Base-by-base conservation (phyloP, 2,113 vertebrate genomes). In the Maccullochella peelii region DNA sequence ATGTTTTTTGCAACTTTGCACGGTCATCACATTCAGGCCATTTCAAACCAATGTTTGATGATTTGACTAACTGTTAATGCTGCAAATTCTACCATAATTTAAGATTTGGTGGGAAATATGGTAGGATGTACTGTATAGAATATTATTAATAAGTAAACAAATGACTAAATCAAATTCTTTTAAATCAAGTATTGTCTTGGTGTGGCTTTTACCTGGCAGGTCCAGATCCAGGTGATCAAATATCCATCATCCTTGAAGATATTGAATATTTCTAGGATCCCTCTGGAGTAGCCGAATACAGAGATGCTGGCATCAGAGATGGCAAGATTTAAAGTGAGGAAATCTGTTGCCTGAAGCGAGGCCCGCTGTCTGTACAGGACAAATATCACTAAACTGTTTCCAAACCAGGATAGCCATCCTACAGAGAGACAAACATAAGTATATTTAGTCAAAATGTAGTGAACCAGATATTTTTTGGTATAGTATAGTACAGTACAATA, bases 351-450 rank as follows among this genome's bases (percentile, higher is more conserved):
- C 86, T 97, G 96, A 47, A 98, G 95, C 27, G 92, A 84, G 5
- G 92, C 90, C 76, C 96, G 95, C 85, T 97, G 96, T 85, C 95
- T 97, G 86, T 96, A 96, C 38, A 97, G 90, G 50, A 97, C 92
- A 88, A 98, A 97, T 77, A 97, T 96, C 88, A 97, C 96, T 73
- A 96, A 84, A 83, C 96, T 97, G 93, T 97, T 98, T 84, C 97
- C 95, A 92, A 97, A 96, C 97, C 96, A 98, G 71, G 97, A 97
- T 44, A 96, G 88, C 96, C 96, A 97, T 58, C 96, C 97, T 97
- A 63, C 67, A 61, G 79, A 89, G 77, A 93, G 66, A 71, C 7
- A 89, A 36, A 85, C 36, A 84, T 1, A 70, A 65, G 15, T n/a
- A 59, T 50, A 33, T 15, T 68, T 9, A 36, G 23, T 23, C 12